Conservation (phyloP, 2,888 invertebrate species). For the Congeria kusceri region DNA sequence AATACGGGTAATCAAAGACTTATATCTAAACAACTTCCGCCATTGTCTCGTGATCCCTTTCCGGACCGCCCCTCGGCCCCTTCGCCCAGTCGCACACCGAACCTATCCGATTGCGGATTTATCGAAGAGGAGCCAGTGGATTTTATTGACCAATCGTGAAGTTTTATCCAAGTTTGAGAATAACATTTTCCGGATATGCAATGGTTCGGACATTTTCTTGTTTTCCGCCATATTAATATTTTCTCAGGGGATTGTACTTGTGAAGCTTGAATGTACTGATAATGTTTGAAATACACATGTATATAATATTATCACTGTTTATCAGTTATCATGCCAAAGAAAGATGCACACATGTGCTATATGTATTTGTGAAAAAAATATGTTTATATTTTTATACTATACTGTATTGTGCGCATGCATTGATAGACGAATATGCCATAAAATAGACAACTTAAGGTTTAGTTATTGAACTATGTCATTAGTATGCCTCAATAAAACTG, state of each 20-base stretch:
- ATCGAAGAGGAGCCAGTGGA: constrained; percentile 73
- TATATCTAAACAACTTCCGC: constrained; percentile 69
- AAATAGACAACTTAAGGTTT: no score
- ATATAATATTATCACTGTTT: no score
- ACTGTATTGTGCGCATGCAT: no score
- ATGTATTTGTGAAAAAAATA: no score
- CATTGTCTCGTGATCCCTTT: constrained; percentile 64
- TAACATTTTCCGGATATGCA: not conserved
- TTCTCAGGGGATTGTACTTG: not conserved
- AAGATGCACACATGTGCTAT: no score
- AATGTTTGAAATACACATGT: no score
- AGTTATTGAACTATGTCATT: no score
- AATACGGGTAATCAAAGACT: constrained; percentile 30
- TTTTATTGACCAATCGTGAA: constrained; percentile 67
- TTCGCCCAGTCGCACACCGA: constrained; percentile 74
- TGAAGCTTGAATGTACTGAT: not conserved
- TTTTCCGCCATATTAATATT: not conserved
- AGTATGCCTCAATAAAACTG: no score
- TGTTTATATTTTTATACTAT: no score
- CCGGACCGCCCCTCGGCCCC: constrained; percentile 74
- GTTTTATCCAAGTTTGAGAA: not conserved
- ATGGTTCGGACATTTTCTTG: not conserved
- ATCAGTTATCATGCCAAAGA: no score
- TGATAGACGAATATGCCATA: no score
- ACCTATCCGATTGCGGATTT: constrained; percentile 58